Conservation (phyloP, 2,797 vertebrate genomes). For the Propithecus deckenii region DNA sequence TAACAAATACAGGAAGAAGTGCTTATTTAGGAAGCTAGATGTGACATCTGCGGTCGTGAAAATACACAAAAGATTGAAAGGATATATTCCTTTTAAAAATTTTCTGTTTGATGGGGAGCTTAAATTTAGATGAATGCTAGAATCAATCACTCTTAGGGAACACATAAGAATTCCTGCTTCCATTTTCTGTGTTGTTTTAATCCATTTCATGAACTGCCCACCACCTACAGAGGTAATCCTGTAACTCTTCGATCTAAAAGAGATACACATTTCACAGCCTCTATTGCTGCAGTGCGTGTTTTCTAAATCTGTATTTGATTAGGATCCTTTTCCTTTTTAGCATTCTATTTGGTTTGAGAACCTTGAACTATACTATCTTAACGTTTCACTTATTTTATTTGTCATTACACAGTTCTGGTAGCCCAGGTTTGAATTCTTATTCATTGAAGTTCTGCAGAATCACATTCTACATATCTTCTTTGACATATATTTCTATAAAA, state of each 20-base stretch:
- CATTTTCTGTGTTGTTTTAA: background rate
- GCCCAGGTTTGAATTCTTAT: background rate
- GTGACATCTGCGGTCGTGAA: background rate
- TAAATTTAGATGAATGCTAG: background rate
- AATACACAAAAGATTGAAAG: conserved; percentile 1
- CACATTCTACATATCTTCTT: background rate
- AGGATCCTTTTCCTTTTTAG: background rate
- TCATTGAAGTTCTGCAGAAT: background rate
- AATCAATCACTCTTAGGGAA: background rate
- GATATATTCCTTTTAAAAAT: background rate
- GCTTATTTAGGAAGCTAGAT: background rate
- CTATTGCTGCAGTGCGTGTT: background rate
- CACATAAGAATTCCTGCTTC: background rate
- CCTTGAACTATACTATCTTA: background rate
- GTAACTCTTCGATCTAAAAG: background rate
- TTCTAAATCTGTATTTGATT: background rate
- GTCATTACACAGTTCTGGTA: background rate
- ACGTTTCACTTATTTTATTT: background rate
- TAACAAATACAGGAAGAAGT: background rate
- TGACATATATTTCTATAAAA: background rate
- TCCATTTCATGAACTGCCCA: background rate
- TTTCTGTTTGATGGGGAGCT: background rate
- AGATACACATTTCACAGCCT: background rate
- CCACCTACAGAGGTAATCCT: background rate
- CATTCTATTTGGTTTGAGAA: background rate